A percentile compares a stretch with the other conserved stretches of the same genome.
phyloP scores from a whole-genome alignment of 2,797 vertebrate genomes.

The Syndactyla subalaris region DNA sequence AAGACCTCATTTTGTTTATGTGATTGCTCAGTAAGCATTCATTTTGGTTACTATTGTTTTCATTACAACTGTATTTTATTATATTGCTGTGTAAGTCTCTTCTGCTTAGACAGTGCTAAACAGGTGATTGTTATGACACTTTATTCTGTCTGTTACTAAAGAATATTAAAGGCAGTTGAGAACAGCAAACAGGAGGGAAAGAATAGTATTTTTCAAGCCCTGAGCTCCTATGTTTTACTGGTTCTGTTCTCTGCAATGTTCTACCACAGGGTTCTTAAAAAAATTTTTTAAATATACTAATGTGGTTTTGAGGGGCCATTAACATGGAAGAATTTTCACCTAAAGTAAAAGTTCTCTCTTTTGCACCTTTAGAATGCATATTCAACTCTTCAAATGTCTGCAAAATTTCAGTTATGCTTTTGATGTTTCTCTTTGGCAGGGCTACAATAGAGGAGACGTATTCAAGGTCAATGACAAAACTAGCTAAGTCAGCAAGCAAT shows the following conservation, averaged over 20 bases:
- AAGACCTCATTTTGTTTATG: background rate
- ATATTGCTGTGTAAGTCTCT: background rate
- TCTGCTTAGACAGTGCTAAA: background rate
- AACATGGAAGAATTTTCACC: background rate
- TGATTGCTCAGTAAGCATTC: background rate
- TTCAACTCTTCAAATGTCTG: background rate
- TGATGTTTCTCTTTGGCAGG: slow-evolving; percentile 74
- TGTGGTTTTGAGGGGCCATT: background rate
- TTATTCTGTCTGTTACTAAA: background rate
- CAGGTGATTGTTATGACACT: background rate
- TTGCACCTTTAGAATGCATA: background rate
- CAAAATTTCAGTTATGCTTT: background rate
- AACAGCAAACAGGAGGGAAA: background rate
- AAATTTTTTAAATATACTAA: background rate
- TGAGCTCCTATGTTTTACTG: background rate
- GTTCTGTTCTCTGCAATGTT: background rate
- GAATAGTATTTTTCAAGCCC: background rate
- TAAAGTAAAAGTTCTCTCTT: background rate
- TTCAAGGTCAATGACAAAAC: slow-evolving; percentile 97
- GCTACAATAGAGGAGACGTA: slow-evolving; percentile 94
- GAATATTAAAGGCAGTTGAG: background rate
- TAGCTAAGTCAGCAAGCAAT: slow-evolving; percentile 94
- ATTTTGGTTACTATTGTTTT: background rate
- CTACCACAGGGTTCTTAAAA: background rate
- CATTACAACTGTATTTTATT: background rate